These are phyloP conservation scores for Brevipalpus yothersi DNA, from an alignment of 1,140 invertebrate genomes.

Conservation along the genomic window DNA sequence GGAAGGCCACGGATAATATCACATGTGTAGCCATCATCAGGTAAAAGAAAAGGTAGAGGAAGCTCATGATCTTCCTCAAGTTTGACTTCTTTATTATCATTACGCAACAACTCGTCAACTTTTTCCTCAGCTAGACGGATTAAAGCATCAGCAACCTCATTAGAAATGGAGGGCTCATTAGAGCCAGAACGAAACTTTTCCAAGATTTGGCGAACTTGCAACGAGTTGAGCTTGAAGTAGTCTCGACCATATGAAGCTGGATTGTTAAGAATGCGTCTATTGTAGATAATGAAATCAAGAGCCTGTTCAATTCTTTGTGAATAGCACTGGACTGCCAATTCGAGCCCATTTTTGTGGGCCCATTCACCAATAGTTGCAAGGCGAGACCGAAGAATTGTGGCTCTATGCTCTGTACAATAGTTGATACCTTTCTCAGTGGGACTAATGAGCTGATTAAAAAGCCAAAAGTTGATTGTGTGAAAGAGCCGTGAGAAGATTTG, in stretches of 20 bases:
- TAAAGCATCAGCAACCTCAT: slow-evolving; percentile 37
- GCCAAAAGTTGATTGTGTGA: too few relatives aligned
- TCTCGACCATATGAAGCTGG: slow-evolving; percentile 21
- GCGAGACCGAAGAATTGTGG: too few relatives aligned
- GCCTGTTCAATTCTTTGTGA: too few relatives aligned
- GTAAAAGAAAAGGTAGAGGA: slow-evolving; percentile 65
- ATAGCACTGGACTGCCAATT: too few relatives aligned
- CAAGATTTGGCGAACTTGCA: slow-evolving; percentile 64
- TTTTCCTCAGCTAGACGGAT: slow-evolving; percentile 64
- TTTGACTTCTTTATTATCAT: slow-evolving; percentile 36
- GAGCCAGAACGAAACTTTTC: slow-evolving; percentile 48
- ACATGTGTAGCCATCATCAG: slow-evolving; percentile 93
- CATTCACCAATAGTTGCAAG: too few relatives aligned
- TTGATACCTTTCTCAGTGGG: too few relatives aligned
- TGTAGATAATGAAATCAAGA: too few relatives aligned
- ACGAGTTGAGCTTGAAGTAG: slow-evolving; percentile 89
- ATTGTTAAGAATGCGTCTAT: slow-evolving; percentile 24
- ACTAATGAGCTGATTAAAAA: too few relatives aligned
- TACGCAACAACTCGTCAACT: slow-evolving; percentile 65
- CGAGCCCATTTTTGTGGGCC: too few relatives aligned
- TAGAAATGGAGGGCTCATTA: slow-evolving; percentile 30
- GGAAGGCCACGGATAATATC: slow-evolving; percentile 80
- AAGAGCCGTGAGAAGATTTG: too few relatives aligned
- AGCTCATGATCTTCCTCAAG: slow-evolving; percentile 58
- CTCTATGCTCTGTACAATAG: too few relatives aligned